phyloP scores from a whole-genome alignment of 30 jellyfish, hydroid and myxozoan genomes.

The Hydra vulgaris region DNA sequence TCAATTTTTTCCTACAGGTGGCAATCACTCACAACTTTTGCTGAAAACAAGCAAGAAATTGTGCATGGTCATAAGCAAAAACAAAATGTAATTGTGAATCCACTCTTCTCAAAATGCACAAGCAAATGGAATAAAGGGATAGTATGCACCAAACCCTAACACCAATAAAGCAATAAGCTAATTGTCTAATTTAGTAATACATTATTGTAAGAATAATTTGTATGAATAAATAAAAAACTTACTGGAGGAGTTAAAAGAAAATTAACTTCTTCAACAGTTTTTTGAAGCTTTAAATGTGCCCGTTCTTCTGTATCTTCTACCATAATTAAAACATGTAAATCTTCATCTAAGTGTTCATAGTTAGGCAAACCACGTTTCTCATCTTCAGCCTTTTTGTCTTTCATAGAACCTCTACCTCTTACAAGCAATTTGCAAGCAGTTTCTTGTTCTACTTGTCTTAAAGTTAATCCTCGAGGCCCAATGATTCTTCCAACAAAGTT shows the following conservation, averaged over 20 bases:
- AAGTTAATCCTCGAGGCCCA: slow-evolving; percentile 98
- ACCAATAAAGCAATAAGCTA: too few species aligned
- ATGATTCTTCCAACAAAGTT: slow-evolving; percentile 97
- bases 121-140: too few species aligned
- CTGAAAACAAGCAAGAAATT: too few species aligned
- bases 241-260: slow-evolving; percentile 94
- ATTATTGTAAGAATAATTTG: too few species aligned
- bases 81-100: too few species aligned
- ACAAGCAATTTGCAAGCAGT: slow-evolving; percentile 93
- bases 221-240: slow-evolving; percentile 37
- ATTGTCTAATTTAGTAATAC: too few species aligned
- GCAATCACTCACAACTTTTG: too few species aligned
- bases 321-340: slow-evolving; percentile 82
- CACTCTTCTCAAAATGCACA: too few species aligned
- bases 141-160: too few species aligned
- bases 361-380: slow-evolving; percentile 98
- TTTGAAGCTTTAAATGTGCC: slow-evolving; percentile 70
- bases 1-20: too few species aligned
- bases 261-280: slow-evolving; percentile 93
- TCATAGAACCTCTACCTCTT: slow-evolving; percentile 98
- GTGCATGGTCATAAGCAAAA: too few species aligned
- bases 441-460: slow-evolving; percentile 93
- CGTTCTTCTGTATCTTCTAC: slow-evolving; percentile 98
- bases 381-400: slow-evolving; percentile 92
- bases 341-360: slow-evolving; percentile 94